Conservation (phyloP, 2,113 vertebrate genomes). For the Phalacrocorax aristotelis region DNA sequence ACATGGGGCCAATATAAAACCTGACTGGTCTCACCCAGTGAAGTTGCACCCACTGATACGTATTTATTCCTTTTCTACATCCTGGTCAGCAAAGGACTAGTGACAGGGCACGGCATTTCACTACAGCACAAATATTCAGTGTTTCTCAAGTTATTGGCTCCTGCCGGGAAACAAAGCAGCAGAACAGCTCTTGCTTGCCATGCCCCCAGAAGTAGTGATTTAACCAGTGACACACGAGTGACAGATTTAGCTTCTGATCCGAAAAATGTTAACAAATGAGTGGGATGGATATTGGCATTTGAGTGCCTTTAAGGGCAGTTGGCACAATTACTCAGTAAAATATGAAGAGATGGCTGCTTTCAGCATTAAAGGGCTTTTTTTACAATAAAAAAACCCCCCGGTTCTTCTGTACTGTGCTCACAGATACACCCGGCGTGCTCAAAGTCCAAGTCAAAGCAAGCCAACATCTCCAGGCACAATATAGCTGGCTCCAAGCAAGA, state of each 20-base stretch:
- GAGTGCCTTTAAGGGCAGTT: conserved; percentile 48
- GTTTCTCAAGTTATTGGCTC: neutral
- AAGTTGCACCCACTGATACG: neutral
- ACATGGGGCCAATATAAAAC: neutral
- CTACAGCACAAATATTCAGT: neutral
- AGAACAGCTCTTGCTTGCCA: conserved; percentile 5
- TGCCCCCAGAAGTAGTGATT: conserved; percentile 10
- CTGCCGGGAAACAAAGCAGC: neutral
- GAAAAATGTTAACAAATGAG: conserved; percentile 55
- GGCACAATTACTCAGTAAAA: conserved; percentile 47
- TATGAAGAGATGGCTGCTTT: conserved; percentile 39
- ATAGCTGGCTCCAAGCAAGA: conserved; percentile 6
- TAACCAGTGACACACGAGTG: conserved; percentile 22
- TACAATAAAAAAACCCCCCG: neutral
- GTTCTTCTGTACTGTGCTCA: neutral
- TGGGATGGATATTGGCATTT: conserved; percentile 47
- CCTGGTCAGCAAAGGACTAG: neutral
- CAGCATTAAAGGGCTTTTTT: neutral
- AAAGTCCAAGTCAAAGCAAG: neutral
- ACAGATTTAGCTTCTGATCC: conserved; percentile 57
- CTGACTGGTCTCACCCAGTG: neutral
- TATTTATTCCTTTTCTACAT: neutral
- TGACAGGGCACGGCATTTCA: neutral
- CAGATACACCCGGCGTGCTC: rapidly evolving
- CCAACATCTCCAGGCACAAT: conserved; percentile 34